These are phyloP conservation scores for Sminthurides bifidus DNA, from an alignment of 1,140 invertebrate species.

Conservation along the genomic window DNA sequence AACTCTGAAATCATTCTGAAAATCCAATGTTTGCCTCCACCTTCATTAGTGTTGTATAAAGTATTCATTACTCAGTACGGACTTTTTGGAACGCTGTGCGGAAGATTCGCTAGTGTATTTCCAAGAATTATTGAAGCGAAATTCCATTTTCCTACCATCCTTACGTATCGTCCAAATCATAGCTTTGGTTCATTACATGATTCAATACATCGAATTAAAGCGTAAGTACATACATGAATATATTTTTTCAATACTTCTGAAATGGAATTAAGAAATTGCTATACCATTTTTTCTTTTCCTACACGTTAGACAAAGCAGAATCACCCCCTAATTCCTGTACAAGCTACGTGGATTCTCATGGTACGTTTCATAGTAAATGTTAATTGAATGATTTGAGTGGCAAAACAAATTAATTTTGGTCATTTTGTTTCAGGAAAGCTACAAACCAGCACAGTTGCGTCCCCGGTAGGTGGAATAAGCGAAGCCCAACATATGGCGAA, in stretches of 20 bases:
- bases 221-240: too few relatives aligned
- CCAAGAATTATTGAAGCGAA: background rate
- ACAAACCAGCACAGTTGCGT: background rate
- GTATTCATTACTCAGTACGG: conserved; percentile 4
- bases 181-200: conserved; percentile 2
- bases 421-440: too few relatives aligned
- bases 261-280: too few relatives aligned
- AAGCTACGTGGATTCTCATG: conserved; percentile 2
- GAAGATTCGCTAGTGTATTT: conserved; percentile 18
- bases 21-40: background rate
- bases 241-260: too few relatives aligned
- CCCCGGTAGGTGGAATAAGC: background rate
- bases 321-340: background rate
- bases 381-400: too few relatives aligned
- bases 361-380: background rate
- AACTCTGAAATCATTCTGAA: background rate
- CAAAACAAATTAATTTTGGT: too few relatives aligned
- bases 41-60: background rate
- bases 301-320: too few relatives aligned
- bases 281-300: too few relatives aligned
- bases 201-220: background rate
- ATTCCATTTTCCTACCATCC: background rate
- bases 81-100: background rate
- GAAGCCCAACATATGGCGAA: background rate
- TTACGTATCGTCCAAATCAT: conserved; percentile 4